Base-by-base conservation (phyloP, 2,113 vertebrate species). In the Triplophysa siluroides region DNA sequence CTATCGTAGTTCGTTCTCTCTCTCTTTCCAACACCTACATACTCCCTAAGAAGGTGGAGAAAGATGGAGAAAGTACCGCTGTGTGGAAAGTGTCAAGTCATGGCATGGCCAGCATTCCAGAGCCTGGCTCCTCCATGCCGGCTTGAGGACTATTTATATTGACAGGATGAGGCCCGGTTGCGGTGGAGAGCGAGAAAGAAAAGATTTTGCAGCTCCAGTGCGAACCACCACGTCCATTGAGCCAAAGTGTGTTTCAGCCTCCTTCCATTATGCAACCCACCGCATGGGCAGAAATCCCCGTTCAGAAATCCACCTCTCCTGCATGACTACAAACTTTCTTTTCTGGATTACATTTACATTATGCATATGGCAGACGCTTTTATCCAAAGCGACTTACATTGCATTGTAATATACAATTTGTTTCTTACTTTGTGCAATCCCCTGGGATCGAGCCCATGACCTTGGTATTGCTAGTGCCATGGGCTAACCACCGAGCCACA, bases 71-170 rank as follows among this genome's bases (percentile, higher is more conserved):
- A 83, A 68, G 67, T 75, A 80, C 69, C 33, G 79, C 50, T 11
- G 3, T 47, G 80, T 82, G 83, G 85, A 91, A 92, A 90, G 80
- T n/a, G 87, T 71, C 76, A 69, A 50, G 86, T 91, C 89, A 92
- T 88, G 86, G 81, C 87, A 93, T 91, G 86, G 88, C 83, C 79
- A 72, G 78, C 85, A 92, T 93, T 89, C 88, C 88, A 82, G 77
- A 45, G 79, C 84, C 69, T 85, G 88, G 87, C 88, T 92, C 89
- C 90, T 91, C 86, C 83, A 70, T 74, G 87, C 88, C 87, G 81
- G 79, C 29, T 52, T 83, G 41, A 78, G 23, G 62, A 88, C 91
- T 93, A 93, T 92, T 93, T 91, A 93, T 93, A 93, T 86, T 87
- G 82, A 45, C 12, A 81, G 83, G 84, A 86, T 77, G 88, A 91